Percentiles rank a stretch among this genome's conserved stretches.
Evolutionary conservation across 2,113 vertebrate genomes (phyloP).

Genomic region (Cottus gobio): DNA sequence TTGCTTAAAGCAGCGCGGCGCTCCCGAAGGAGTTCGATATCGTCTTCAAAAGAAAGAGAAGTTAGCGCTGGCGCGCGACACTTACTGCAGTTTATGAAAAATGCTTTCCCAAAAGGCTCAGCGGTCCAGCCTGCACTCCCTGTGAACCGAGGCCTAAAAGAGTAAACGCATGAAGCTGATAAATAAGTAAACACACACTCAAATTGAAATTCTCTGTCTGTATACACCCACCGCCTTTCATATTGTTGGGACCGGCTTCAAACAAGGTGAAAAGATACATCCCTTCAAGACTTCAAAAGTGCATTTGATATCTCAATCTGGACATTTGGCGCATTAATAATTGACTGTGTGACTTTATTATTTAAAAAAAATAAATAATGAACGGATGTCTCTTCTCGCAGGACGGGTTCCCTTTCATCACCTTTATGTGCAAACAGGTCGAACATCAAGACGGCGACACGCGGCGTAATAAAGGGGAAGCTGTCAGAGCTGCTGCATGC

Average conservation of each 20-base stretch:
- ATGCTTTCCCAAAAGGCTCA: constrained; percentile 64
- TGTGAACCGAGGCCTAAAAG: constrained; percentile 71
- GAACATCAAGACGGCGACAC: constrained; percentile 18
- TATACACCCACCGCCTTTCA: constrained; percentile 56
- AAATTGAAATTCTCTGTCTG: constrained; percentile 63
- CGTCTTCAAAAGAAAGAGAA: constrained; percentile 36
- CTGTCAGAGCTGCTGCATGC: constrained; percentile 18
- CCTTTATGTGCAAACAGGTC: constrained; percentile 19
- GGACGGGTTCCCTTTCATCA: constrained; percentile 43
- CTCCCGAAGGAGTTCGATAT: constrained; percentile 38
- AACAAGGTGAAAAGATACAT: constrained; percentile 74
- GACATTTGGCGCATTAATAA: constrained; percentile 79
- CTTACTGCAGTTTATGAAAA: constrained; percentile 69
- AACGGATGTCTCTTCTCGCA: constrained; percentile 52
- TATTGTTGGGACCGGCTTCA: constrained; percentile 63
- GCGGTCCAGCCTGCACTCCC: constrained; percentile 59
- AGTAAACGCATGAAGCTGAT: constrained; percentile 71
- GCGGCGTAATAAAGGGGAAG: constrained; percentile 20
- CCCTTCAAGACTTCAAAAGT: constrained; percentile 73
- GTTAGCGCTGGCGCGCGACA: constrained; percentile 40
- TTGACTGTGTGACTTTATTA: constrained; percentile 70
- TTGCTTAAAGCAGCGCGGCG: constrained; percentile 1
- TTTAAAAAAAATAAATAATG: constrained; percentile 63
- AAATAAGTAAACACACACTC: constrained; percentile 79
- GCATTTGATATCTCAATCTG: constrained; percentile 73